Percentiles rank a stretch among this genome's conserved stretches.
Conservation (phyloP, 2,113 vertebrate species). For the Egretta garzetta region DNA sequence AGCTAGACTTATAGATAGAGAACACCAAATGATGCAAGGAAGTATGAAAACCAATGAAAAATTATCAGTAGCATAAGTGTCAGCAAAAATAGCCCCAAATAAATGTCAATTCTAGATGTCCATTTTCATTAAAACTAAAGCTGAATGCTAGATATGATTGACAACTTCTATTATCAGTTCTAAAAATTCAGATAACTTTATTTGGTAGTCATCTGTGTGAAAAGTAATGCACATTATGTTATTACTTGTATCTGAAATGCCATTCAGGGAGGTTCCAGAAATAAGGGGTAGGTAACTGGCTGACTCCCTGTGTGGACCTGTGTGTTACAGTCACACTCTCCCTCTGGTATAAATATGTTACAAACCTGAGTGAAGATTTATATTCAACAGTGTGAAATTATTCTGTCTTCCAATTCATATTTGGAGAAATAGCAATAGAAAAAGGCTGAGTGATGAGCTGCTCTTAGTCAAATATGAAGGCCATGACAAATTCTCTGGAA, state of each 20-base stretch:
- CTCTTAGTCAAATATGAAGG: not conserved
- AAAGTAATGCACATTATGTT: not conserved
- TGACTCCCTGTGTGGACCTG: not conserved
- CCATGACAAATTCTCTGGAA: not conserved
- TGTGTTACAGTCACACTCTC: not conserved
- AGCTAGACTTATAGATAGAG: not conserved
- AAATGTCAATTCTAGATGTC: not conserved
- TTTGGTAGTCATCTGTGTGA: not conserved
- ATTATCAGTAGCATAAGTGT: not conserved
- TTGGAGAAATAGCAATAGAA: not conserved
- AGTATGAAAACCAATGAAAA: not conserved
- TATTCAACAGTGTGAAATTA: not conserved
- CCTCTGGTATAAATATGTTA: not conserved
- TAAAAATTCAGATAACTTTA: not conserved
- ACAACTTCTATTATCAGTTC: not conserved
- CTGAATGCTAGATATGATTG: not conserved
- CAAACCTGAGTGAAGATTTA: not conserved
- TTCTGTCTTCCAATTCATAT: not conserved
- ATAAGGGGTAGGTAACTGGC: not conserved
- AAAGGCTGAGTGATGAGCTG: not conserved
- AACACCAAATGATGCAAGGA: not conserved
- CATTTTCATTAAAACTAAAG: slow-evolving; percentile 22
- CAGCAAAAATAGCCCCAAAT: not conserved
- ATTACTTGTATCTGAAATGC: not conserved
- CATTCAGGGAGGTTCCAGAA: not conserved